These are phyloP conservation scores for Drosophila dunni DNA, from an alignment of 1,140 invertebrate species.

Conservation along the genomic window DNA sequence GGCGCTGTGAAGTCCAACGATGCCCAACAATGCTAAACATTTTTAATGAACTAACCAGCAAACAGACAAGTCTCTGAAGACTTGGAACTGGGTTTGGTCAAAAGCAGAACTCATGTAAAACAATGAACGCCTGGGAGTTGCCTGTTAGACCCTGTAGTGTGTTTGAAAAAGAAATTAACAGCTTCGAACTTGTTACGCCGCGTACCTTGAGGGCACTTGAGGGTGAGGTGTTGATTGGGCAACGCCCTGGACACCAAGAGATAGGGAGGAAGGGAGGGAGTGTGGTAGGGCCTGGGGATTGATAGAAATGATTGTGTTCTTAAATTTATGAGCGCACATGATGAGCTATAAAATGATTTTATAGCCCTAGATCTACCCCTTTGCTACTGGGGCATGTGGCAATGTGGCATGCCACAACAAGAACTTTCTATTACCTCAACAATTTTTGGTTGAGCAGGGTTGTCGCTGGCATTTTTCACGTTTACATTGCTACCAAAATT, in stretches of 20 bases:
- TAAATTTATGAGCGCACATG: slow-evolving; percentile 78
- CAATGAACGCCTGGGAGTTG: slow-evolving; percentile 41
- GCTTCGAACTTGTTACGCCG: slow-evolving; percentile 60
- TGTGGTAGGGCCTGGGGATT: not conserved
- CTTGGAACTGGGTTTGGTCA: not conserved
- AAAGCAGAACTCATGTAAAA: slow-evolving; percentile 11
- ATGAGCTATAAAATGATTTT: slow-evolving; percentile 81
- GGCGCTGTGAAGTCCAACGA: slow-evolving; percentile 53
- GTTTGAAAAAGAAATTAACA: slow-evolving; percentile 77
- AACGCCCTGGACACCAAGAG: slow-evolving; percentile 62
- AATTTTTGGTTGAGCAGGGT: slow-evolving; percentile 57
- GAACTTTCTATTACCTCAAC: slow-evolving; percentile 58
- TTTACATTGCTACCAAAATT: slow-evolving; percentile 61
- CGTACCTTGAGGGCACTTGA: slow-evolving; percentile 1
- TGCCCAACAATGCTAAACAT: slow-evolving; percentile 72
- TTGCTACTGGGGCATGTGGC: slow-evolving; percentile 14
- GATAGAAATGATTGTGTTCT: slow-evolving; percentile 66
- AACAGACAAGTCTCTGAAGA: slow-evolving; percentile 42
- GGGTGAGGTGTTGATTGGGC: slow-evolving; percentile 76
- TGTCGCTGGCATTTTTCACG: slow-evolving; percentile 36
- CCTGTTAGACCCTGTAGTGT: slow-evolving; percentile 22
- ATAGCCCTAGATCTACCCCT: slow-evolving; percentile 55
- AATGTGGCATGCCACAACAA: slow-evolving; percentile 29
- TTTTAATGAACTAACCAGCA: slow-evolving; percentile 72
- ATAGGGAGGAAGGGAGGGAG: not conserved